Evolutionary conservation across 2,797 vertebrate genomes (phyloP), one percentile per base, ranked within the genome.

Genomic region (Dryobates pubescens): DNA sequence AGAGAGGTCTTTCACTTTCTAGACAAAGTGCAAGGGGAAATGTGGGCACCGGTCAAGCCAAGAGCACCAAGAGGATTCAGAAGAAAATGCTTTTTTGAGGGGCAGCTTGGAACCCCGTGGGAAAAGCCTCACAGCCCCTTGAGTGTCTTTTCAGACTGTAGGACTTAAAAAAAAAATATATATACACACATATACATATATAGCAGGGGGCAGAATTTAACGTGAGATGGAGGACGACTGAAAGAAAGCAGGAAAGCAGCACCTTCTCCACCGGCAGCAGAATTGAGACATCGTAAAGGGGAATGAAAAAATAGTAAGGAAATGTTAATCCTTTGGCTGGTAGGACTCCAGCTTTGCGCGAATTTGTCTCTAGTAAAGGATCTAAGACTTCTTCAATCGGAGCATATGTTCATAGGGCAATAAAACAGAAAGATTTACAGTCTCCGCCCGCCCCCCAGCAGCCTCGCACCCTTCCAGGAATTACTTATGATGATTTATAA

Each of bases 401-500:
- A 99, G 98, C 99, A 99, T 99, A 99, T 99, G 99, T 99, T 99
- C 98, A 98, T 98, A 98, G 98, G 98, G 99, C 98, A 99, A 99
- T 99, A 99, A 99, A 99, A 99, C 98, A 98, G 98, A 99, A 99
- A 99, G 99, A 99, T 99, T 99, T 99, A 99, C 99, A 99, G 98
- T 98, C 98, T 97, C 98, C 98, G 98, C 97, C 98, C 98, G 98
- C 98, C 98, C 98, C 98, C 98, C 98, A 98, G 98, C 98, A 98
- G 98, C 98, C 98, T 99, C 97, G 97, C 98, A 98, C 98, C 98
- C 98, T 99, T 99, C 99, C 98, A 99, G 98, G 99, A 99, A 99
- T 99, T 98, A 99, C 99, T 98, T 98, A 97, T 97, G 98, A 98
- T 99, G 99, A 99, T 99, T 99, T 99, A 99, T 99, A 99, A 98